Conservation (phyloP, 92 coral and sea anemone species). For the Phenganax marumi region DNA sequence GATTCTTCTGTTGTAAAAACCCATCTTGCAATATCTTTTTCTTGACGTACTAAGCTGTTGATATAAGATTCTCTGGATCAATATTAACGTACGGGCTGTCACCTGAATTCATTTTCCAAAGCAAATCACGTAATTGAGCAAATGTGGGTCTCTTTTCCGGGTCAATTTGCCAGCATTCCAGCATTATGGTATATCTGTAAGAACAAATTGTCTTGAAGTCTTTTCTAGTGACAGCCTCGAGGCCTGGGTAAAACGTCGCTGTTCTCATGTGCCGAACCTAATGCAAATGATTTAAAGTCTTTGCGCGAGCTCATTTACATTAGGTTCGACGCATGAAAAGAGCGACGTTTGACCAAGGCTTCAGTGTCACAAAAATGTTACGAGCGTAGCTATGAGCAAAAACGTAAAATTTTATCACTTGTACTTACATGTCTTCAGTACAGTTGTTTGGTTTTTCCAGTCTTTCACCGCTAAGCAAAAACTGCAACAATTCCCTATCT, state of each 20-base stretch:
- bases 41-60: background rate
- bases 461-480: slow-evolving; percentile 72
- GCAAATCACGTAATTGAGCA: slow-evolving; percentile 62
- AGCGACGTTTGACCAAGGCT: background rate
- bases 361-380: background rate
- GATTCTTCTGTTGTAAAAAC: no score
- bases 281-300: no score
- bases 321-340: background rate
- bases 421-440: slow-evolving; percentile 83
- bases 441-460: slow-evolving; percentile 94
- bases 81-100: slow-evolving; percentile 90
- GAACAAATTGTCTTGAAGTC: background rate
- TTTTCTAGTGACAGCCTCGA: background rate
- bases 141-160: slow-evolving; percentile 86
- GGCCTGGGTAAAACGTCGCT: background rate
- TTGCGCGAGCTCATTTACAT: no score
- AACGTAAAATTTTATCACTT: background rate
- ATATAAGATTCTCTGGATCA: slow-evolving; percentile 64
- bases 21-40: no score
- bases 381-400: background rate
- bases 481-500: slow-evolving; percentile 76
- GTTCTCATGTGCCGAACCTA: background rate
- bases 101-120: slow-evolving; percentile 74
- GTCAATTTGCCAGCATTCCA: slow-evolving; percentile 81
- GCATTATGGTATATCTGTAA: slow-evolving; percentile 76